Evolutionary conservation across 1,140 invertebrate species (phyloP).

Genomic region (Laupala kohalensis): DNA sequence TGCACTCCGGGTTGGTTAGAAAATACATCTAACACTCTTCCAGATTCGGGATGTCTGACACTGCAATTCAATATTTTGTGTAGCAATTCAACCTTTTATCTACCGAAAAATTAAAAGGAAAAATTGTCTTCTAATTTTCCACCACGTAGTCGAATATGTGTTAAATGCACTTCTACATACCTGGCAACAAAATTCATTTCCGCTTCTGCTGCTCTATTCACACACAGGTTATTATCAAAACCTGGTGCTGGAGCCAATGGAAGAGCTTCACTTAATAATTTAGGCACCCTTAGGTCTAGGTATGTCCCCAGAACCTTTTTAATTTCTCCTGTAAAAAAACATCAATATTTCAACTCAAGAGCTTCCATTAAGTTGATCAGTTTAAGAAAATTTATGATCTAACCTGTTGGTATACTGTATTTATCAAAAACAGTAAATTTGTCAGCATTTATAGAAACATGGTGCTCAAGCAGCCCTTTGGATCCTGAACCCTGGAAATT

Average conservation of each 20-base stretch:
- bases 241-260: constrained; percentile 37
- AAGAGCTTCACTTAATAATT: constrained; percentile 16
- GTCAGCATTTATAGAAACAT: constrained; percentile 59
- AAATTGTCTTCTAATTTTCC: constrained; percentile 37
- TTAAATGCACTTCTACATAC: constrained; percentile 16
- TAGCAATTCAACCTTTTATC: neutral
- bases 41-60: constrained; percentile 50
- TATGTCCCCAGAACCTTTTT: constrained; percentile 43
- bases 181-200: constrained; percentile 26
- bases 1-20: constrained; percentile 82
- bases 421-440: constrained; percentile 58
- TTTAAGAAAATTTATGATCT: neutral
- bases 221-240: constrained; percentile 67
- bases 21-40: constrained; percentile 59
- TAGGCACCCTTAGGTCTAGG: constrained; percentile 52
- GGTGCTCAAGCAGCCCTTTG: constrained; percentile 37
- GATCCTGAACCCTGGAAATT: constrained; percentile 5
- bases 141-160: constrained; percentile 37
- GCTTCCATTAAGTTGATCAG: neutral
- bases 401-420: constrained; percentile 59
- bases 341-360: neutral
- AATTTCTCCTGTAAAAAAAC: constrained; percentile 42
- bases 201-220: constrained; percentile 28
- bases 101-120: neutral
- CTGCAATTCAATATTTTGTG: constrained; percentile 32